Evolutionary conservation across 2,888 invertebrate genomes (phyloP).

Genomic region (Colletes collaris): DNA sequence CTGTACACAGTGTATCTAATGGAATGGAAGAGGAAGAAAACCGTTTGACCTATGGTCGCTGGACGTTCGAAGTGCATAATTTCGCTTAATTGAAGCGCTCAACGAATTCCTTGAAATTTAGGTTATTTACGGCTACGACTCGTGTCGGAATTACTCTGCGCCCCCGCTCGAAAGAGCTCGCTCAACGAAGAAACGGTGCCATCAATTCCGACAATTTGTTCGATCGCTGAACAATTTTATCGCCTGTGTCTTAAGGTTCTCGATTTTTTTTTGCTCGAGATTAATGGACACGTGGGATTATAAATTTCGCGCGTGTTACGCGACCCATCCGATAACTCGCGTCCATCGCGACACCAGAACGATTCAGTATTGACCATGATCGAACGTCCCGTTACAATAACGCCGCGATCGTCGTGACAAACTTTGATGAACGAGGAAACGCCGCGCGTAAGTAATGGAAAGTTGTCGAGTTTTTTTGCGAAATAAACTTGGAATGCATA

Average conservation of each 20-base stretch:
- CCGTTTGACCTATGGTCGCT: not conserved
- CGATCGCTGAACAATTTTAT: constrained; percentile 4
- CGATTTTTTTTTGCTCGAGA: not conserved
- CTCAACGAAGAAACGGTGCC: not conserved
- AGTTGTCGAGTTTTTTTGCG: no score
- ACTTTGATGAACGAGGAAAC: no score
- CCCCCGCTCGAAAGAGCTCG: not conserved
- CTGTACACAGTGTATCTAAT: no score
- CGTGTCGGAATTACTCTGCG: not conserved
- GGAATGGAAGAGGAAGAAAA: not conserved
- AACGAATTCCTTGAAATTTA: constrained; percentile 24
- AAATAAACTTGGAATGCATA: no score
- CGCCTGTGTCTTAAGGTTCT: not conserved
- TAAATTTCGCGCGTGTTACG: constrained; percentile 6
- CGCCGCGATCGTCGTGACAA: no score
- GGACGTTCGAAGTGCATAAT: not conserved
- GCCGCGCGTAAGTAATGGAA: no score
- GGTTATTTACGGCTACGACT: constrained; percentile 13
- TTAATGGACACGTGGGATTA: constrained; percentile 5
- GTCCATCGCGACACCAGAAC: no score
- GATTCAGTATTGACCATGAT: no score
- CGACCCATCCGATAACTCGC: not conserved
- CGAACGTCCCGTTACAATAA: no score
- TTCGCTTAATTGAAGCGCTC: constrained; percentile 27
- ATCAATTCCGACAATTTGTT: not conserved